Base-by-base conservation (phyloP, 2,797 vertebrate species). In the Pempheris klunzingeri region DNA sequence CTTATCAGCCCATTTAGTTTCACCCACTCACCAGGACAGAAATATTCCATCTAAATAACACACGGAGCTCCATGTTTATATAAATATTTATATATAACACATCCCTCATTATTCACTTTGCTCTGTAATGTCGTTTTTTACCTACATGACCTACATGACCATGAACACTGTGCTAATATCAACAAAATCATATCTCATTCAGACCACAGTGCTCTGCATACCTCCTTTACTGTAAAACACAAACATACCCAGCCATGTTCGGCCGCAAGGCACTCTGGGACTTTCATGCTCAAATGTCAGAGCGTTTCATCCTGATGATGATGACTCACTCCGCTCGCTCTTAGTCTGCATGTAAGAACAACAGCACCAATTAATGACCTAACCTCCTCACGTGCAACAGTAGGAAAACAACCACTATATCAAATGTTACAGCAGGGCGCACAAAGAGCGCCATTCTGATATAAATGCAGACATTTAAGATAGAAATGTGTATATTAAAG, bases 201-300 rank as follows among this genome's bases (percentile, higher is more conserved):
- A 77, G 64, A 59, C 54, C 38, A 43, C 65, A 64, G 69, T 13
- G 44, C 55, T 81, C 59, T 55, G 57, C 58, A 58, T 74, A 41
- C 77, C 66, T 82, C 78, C 67, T 71, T 52, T 81, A 89, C 89
- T 81, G 86, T 91, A 88, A 83, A 83, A 88, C 24, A 74, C 77
- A 89, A 85, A 83, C 76, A 80, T 53, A 81, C 66, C 65, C 83
- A 72, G 81, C 43, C 22, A 82, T 74, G 87, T 71, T 50, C 43
- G 53, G 77, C 90, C 72, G 81, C 88, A 85, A 90, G 89, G 92
- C 87, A 91, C 71, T 73, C 85, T 92, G 92, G 90, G 91, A 93
- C 81, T 85, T 93, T 92, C 78, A 81, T 93, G 91, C 92, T 92
- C 86, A 94, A 95, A 95, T 94, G 95, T 94, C 93, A 95, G 84